These are phyloP conservation scores for Entelurus aequoreus DNA, from an alignment of 2,113 vertebrate species.

Conservation along the genomic window DNA sequence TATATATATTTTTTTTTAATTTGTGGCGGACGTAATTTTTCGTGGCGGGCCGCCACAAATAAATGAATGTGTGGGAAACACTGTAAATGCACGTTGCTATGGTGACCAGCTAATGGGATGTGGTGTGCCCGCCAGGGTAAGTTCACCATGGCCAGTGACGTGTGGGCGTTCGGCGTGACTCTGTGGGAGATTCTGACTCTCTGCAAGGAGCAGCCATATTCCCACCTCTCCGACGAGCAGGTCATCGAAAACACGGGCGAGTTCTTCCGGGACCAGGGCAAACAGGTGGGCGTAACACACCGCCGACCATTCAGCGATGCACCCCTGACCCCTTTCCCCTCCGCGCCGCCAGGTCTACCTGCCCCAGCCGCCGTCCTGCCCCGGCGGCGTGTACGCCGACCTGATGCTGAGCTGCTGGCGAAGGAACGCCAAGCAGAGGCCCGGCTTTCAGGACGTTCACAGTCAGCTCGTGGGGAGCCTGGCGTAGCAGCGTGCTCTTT, in stretches of 20 bases:
- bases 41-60: too few relatives aligned
- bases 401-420: conserved; percentile 96
- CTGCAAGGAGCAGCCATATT: conserved; percentile 91
- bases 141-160: conserved; percentile 93
- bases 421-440: conserved; percentile 90
- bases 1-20: too few relatives aligned
- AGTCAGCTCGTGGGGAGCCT: conserved; percentile 73
- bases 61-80: too few relatives aligned
- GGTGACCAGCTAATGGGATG: too few relatives aligned
- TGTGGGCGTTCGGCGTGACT: conserved; percentile 93
- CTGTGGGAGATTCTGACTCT: conserved; percentile 94
- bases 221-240: conserved; percentile 89
- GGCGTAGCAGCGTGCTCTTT: conserved; percentile 48
- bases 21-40: too few relatives aligned
- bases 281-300: conserved; percentile 73
- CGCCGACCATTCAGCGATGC: too few relatives aligned
- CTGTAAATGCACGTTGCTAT: too few relatives aligned
- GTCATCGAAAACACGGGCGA: conserved; percentile 97
- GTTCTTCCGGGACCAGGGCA: conserved; percentile 92
- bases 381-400: conserved; percentile 80
- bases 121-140: conserved; percentile 77
- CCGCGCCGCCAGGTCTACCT: conserved; percentile 78
- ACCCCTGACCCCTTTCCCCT: too few relatives aligned
- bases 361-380: conserved; percentile 84
- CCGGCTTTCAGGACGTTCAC: conserved; percentile 90